These are phyloP conservation scores for Lophura nycthemera DNA, from an alignment of 2,113 vertebrate genomes.

Conservation along the genomic window DNA sequence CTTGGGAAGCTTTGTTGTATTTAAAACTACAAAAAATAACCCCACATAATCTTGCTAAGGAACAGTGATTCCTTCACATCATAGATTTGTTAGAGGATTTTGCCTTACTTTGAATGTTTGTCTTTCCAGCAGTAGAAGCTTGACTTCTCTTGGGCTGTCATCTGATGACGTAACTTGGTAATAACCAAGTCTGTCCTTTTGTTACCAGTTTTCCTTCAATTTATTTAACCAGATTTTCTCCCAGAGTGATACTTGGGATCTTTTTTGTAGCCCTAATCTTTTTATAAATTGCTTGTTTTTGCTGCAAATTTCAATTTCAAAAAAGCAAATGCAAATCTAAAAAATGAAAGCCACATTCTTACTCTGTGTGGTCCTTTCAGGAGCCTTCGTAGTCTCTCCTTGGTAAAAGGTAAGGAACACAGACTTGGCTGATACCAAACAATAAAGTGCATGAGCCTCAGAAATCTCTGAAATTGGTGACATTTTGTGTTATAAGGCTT, in stretches of 20 bases:
- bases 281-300: not conserved
- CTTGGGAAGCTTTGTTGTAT: conserved; percentile 44
- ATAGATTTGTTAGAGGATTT: conserved; percentile 21
- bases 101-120: not conserved
- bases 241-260: not conserved
- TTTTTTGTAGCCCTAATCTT: not conserved
- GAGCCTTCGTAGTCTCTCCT: not conserved
- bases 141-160: not conserved
- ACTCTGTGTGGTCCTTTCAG: not conserved
- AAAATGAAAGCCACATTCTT: not conserved
- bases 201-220: not conserved
- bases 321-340: not conserved
- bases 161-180: not conserved
- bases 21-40: conserved; percentile 61
- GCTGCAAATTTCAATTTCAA: not conserved
- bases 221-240: not conserved
- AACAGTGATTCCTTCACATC: conserved; percentile 58
- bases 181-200: not conserved
- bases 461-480: not conserved
- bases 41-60: conserved; percentile 48
- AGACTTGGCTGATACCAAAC: not conserved
- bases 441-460: not conserved
- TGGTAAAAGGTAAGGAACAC: not conserved
- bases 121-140: not conserved
- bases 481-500: not conserved